These are phyloP conservation scores for Opisthocomus hoazin DNA, from an alignment of 2,113 vertebrate genomes.

Conservation along the genomic window DNA sequence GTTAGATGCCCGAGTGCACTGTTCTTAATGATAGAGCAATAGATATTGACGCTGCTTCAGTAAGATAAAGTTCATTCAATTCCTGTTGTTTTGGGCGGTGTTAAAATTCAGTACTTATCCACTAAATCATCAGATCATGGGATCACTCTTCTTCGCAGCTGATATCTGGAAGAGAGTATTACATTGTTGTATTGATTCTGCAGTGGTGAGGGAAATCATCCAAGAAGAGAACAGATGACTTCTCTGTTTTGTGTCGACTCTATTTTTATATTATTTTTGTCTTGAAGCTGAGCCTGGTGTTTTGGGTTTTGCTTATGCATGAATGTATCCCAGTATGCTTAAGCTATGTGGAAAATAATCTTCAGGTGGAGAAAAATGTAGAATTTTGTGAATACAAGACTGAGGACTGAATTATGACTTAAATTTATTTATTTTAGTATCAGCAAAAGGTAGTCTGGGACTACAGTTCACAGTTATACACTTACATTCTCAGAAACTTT, in stretches of 20 bases:
- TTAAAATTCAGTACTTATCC: conserved; percentile 6
- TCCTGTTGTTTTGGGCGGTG: neutral
- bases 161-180: neutral
- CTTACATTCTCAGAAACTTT: neutral
- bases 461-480: neutral
- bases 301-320: neutral
- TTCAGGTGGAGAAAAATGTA: neutral
- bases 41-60: neutral
- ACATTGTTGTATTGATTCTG: neutral
- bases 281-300: neutral
- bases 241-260: neutral
- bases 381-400: neutral
- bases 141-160: neutral
- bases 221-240: neutral
- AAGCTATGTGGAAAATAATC: neutral
- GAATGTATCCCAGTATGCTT: neutral
- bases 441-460: neutral
- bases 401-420: neutral
- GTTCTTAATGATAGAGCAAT: neutral
- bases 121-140: neutral
- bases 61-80: neutral
- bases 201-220: neutral
- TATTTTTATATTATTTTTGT: neutral
- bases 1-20: neutral
- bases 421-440: neutral